Evolutionary conservation across 2,888 invertebrate genomes (phyloP).

Genomic region (Trichopria drosophilae): DNA sequence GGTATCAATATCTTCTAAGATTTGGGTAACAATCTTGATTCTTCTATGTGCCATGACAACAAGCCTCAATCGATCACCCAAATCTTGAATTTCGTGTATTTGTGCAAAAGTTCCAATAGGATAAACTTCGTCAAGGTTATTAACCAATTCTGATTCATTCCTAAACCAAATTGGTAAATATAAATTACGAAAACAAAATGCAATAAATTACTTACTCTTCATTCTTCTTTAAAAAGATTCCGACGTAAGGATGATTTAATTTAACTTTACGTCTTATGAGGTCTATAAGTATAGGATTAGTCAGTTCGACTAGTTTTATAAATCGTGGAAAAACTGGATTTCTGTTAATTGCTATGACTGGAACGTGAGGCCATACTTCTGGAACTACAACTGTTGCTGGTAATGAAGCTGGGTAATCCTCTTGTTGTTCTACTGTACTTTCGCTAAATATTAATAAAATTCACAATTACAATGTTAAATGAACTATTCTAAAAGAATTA

Average conservation of each 20-base stretch:
- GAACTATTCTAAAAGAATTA: no score
- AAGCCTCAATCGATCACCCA: slow-evolving; percentile 85
- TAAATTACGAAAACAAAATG: background rate
- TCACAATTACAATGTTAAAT: no score
- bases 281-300: slow-evolving; percentile 84
- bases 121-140: slow-evolving; percentile 83
- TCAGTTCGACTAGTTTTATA: slow-evolving; percentile 95
- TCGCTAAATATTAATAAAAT: slow-evolving; percentile 30
- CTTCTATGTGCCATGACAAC: slow-evolving; percentile 94
- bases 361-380: slow-evolving; percentile 95
- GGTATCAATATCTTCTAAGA: slow-evolving; percentile 70
- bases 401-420: slow-evolving; percentile 60
- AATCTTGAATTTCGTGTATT: slow-evolving; percentile 95
- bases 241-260: slow-evolving; percentile 95
- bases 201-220: slow-evolving; percentile 67
- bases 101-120: slow-evolving; percentile 94
- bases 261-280: slow-evolving; percentile 90
- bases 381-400: slow-evolving; percentile 92
- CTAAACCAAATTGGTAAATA: slow-evolving; percentile 49
- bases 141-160: slow-evolving; percentile 83
- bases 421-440: slow-evolving; percentile 36
- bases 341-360: slow-evolving; percentile 89
- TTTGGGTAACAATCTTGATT: slow-evolving; percentile 78
- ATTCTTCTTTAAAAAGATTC: slow-evolving; percentile 91
- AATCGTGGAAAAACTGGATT: slow-evolving; percentile 98